Evolutionary conservation across 2,113 vertebrate species (phyloP).

Genomic region (Crotalus horridus): DNA sequence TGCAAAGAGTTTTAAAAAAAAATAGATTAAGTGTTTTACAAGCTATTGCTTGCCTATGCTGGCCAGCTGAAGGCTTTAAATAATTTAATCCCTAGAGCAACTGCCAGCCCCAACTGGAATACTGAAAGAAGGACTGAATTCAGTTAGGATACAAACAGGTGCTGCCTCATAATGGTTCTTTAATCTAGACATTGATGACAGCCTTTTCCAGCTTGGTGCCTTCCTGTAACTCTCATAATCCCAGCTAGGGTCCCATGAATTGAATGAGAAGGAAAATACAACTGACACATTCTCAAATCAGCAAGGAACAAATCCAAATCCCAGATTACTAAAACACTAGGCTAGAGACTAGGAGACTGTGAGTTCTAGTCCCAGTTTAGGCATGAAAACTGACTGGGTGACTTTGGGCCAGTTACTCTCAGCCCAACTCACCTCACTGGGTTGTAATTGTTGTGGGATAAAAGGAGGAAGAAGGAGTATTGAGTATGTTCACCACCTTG

Average conservation of each 20-base stretch:
- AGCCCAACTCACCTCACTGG: background rate
- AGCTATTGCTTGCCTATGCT: conserved; percentile 74
- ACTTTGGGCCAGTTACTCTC: background rate
- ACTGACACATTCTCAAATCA: background rate
- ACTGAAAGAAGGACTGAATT: conserved; percentile 73
- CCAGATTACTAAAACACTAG: background rate
- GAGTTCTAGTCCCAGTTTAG: background rate
- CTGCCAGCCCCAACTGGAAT: conserved; percentile 79
- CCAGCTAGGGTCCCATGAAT: background rate
- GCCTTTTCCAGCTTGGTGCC: conserved; percentile 44
- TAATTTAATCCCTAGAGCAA: conserved; percentile 85
- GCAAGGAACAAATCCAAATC: background rate
- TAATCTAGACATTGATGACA: conserved; percentile 58
- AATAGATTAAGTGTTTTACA: conserved; percentile 82
- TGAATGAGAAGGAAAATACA: background rate
- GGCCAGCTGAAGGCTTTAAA: conserved; percentile 82
- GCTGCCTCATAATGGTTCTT: conserved; percentile 62
- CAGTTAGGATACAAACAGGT: conserved; percentile 78
- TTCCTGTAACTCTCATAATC: conserved; percentile 42
- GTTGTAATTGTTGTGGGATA: background rate
- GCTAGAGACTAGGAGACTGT: background rate
- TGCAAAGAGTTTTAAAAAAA: conserved; percentile 76
- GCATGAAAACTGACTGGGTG: background rate
- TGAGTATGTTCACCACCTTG: background rate
- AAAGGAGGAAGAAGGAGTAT: background rate